A percentile compares a stretch with the other conserved stretches of the same genome.
phyloP scores from a whole-genome alignment of 53 echinoderm and acorn worm genomes.

The Arbacia lixula region DNA sequence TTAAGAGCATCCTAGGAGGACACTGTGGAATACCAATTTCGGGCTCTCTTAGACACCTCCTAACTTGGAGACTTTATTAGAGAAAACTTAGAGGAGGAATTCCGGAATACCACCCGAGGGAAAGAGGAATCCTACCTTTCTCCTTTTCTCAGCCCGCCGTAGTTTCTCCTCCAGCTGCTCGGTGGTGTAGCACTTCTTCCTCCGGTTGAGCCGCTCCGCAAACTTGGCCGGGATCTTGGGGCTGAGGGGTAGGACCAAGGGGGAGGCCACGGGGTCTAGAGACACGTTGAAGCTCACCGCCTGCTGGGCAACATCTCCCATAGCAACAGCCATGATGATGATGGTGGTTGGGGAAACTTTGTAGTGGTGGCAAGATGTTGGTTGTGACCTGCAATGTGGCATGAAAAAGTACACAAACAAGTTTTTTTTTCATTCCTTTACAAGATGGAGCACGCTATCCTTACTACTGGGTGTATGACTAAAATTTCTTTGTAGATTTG shows the following conservation, averaged over 20 bases:
- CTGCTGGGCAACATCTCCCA: conserved; percentile 46
- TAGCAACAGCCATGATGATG: conserved; percentile 44
- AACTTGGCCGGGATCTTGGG: conserved; percentile 20
- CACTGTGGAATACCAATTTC: too few relatives aligned
- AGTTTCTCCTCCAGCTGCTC: conserved; percentile 46
- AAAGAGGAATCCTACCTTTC: conserved; percentile 19
- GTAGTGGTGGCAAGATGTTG: too few relatives aligned
- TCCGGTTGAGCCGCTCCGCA: conserved; percentile 26
- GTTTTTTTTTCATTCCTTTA: too few relatives aligned
- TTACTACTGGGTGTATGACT: too few relatives aligned
- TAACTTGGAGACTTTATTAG: too few relatives aligned
- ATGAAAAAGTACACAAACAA: too few relatives aligned
- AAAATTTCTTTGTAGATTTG: too few relatives aligned
- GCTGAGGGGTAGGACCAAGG: conserved; percentile 2
- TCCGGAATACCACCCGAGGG: too few relatives aligned
- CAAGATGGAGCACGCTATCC: too few relatives aligned
- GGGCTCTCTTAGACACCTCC: too few relatives aligned
- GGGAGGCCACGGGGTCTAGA: neutral
- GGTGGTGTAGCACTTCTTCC: conserved; percentile 31
- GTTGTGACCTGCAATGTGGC: conserved; percentile 2
- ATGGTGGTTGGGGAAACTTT: neutral
- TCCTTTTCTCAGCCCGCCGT: conserved; percentile 20
- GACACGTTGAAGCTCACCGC: conserved; percentile 27
- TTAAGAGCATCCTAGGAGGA: too few relatives aligned
- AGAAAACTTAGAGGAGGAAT: too few relatives aligned